Evolutionary conservation across 1,140 invertebrate genomes (phyloP), one percentile per base, ranked within the genome.

Genomic region (Philopotamus ludificatus): DNA sequence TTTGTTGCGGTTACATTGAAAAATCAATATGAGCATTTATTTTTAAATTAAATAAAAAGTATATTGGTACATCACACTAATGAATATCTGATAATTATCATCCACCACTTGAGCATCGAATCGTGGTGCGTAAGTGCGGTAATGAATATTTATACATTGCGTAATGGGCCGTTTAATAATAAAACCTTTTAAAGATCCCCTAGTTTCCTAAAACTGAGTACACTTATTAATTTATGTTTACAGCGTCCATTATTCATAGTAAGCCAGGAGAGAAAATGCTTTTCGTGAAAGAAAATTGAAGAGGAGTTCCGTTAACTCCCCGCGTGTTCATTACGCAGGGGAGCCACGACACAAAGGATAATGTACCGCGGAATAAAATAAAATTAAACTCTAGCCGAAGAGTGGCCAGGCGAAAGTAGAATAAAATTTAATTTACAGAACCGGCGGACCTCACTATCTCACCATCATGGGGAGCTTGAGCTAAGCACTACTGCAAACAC

Each of bases 401-500:
- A 34, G 28, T 21, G 49, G 4, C 7, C 54, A 39, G 54, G 28
- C 12, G 23, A 57, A 57, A 57, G 54, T 57, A 21, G 23, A 57
- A 57, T 57, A 57, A 57, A 57, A 57, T 57, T 57, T 57, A 57
- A 57, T 57, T 57, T 57, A 57, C n/a, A 26, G 34, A 55, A 34
- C 41, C 53, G 21, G 45, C 21, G 39, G 57, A 53, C 51, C 57
- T 55, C 60, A 66, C 60, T 66, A 66, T 60, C 47, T 60, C 41
- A 54, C 58, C 41, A 61, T 42, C 49, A 54, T n/a, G 49, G 1
- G 25, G 21, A 34, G 50, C 42, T 53, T 53, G 57, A 58, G 51
- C 41, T 47, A 60, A 66, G 65, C 47, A 54, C 34, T 54, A 44
- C 49, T 66, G 65, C 60, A 61, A 66, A 66, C 57, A 61, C 39